Conservation (phyloP, 1,140 invertebrate genomes). For the Cherax quadricarinatus region DNA sequence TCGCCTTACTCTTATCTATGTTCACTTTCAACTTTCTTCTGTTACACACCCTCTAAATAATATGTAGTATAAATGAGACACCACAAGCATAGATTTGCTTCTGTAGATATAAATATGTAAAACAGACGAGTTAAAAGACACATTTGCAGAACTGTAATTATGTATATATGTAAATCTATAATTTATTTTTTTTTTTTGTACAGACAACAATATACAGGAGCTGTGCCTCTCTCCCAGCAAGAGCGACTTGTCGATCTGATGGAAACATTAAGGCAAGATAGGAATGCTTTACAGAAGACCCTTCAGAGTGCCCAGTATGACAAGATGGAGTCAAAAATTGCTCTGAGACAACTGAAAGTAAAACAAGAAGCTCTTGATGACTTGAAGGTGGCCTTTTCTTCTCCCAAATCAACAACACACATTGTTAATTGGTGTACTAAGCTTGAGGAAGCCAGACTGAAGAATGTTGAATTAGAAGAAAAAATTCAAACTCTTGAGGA, state of each 20-base stretch:
- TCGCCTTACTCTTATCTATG: too few relatives aligned
- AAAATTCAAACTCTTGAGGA: slow-evolving; percentile 49
- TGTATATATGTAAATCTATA: too few relatives aligned
- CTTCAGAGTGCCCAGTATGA: slow-evolving; percentile 47
- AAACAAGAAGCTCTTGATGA: slow-evolving; percentile 64
- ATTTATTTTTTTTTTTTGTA: not conserved
- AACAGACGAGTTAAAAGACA: too few relatives aligned
- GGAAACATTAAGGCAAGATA: slow-evolving; percentile 49
- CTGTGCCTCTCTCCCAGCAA: slow-evolving; percentile 65
- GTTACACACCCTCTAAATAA: too few relatives aligned
- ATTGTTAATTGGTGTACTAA: slow-evolving; percentile 49
- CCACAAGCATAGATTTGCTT: too few relatives aligned
- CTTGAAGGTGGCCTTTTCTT: slow-evolving; percentile 44
- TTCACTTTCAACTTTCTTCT: too few relatives aligned
- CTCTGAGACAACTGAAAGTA: slow-evolving; percentile 48
- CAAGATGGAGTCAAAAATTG: slow-evolving; percentile 54
- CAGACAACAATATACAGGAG: slow-evolving; percentile 64
- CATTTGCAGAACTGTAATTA: too few relatives aligned
- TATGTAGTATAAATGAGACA: too few relatives aligned
- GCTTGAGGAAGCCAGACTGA: slow-evolving; percentile 51
- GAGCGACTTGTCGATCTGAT: slow-evolving; percentile 46
- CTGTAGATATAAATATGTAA: too few relatives aligned
- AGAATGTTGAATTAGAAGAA: slow-evolving; percentile 56
- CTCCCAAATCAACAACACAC: slow-evolving; percentile 6
- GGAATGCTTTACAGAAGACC: slow-evolving; percentile 27